A percentile compares a stretch with the other conserved stretches of the same genome.
Evolutionary conservation across 1,140 invertebrate genomes (phyloP).

Genomic region (Notospermus geniculatus): DNA sequence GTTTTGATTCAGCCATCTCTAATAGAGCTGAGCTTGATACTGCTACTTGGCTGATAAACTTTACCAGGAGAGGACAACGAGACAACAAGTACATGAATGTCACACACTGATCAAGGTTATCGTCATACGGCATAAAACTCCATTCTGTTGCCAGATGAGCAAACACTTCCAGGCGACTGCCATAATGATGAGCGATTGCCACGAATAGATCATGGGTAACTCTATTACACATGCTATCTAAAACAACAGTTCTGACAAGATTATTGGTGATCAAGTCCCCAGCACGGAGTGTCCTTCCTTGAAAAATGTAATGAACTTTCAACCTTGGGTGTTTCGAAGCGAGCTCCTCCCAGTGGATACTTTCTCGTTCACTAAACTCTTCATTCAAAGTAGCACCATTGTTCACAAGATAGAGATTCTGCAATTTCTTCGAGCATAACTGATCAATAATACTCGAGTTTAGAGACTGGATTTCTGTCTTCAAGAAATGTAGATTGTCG

Average conservation of each 20-base stretch:
- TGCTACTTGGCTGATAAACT: neutral
- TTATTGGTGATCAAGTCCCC: neutral
- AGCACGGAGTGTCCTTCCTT: neutral
- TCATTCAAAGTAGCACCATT: constrained; percentile 2
- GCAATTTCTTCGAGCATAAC: neutral
- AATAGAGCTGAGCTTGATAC: neutral
- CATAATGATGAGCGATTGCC: neutral
- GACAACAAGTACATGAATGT: neutral
- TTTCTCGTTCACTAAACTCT: neutral
- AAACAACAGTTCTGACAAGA: neutral
- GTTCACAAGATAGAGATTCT: constrained; percentile 6
- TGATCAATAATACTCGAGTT: neutral
- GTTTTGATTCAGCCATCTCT: constrained; percentile 2
- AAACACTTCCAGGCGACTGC: neutral
- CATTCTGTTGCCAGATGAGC: constrained; percentile 4
- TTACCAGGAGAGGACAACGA: neutral
- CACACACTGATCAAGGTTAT: neutral
- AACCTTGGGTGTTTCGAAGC: neutral
- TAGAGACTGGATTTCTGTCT: neutral
- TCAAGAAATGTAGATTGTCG: neutral
- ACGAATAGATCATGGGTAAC: neutral
- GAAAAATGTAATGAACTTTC: constrained; percentile 2
- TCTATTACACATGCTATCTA: constrained; percentile 1
- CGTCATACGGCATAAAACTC: constrained; percentile 1
- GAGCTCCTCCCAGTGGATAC: constrained; percentile 2